Evolutionary conservation across 1,140 invertebrate genomes (phyloP), one percentile per base, ranked within the genome.

Genomic region (Brachionus sp.): DNA sequence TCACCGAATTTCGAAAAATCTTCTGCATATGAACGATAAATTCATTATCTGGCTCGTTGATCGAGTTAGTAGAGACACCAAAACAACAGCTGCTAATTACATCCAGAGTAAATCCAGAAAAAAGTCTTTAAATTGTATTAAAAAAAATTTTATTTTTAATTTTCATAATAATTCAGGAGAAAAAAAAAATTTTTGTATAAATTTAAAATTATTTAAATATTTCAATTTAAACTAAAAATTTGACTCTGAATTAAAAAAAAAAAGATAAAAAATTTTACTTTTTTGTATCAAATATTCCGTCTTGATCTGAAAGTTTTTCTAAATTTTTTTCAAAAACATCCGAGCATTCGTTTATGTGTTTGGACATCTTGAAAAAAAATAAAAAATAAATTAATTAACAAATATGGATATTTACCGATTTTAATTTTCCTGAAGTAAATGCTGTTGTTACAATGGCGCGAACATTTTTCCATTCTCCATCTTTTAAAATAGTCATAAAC

Each of bases 401-500:
- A 10, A 39, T 23, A 4, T 12, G 12, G 13, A 35, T 13, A 12
- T 2, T 33, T 70, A 70, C 66, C 39, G 66, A 70, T 77, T 84
- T 86, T 2, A 86, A 35, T 68, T 86, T 86, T 33, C 84, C 85
- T 12, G 84, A 77, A 13, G 77, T 85, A 39, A 86, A 87, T 5
- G 86, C 82, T 37, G 86, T 85, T 25, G 84, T 84, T 3, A 85
- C 35, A 35, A 86, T 84, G 6, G 75, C 84, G 62, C 86, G 75
- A 53, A 87, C 85, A 23, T 85, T 83, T 77, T 86, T 86, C 86
- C 86, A 87, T 46, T 84, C 83, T 5, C 87, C 85, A 70, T 84
- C 85, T 44, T 78, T 84, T 2, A 85, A 39, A 7, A 64, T 16
- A 37, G 66, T 75, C 53, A 85, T 35, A 25, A 84, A 80, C 12